Evolutionary conservation across 2,113 vertebrate genomes (phyloP), one percentile per base, ranked within the genome.

Genomic region (Scartelaos histophorus): DNA sequence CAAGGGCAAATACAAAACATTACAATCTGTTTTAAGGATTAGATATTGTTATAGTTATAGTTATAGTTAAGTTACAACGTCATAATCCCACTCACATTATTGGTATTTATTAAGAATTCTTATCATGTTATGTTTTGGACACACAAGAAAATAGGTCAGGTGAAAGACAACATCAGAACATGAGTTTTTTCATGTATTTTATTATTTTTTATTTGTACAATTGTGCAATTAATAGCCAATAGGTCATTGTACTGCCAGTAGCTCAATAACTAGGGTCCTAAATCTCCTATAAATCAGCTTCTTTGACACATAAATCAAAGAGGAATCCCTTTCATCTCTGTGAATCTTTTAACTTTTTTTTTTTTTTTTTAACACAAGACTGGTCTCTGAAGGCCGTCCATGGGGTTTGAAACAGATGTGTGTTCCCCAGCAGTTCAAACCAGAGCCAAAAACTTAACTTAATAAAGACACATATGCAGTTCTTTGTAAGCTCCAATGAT

Each of bases 401-500:
- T 58, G 12, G 56, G 64, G 81, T 80, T 78, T 78, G 69, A 9
- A 81, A 69, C 84, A 88, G 69, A 86, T 85, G 76, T 80, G 66
- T 29, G 62, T 69, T 82, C 73, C 75, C 66, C 25, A 57, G 51
- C 24, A 19, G 71, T 54, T 75, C 71, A 64, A 67, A 17, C 67
- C 46, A 49, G 46, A 3, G 12, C 38, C 21, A 29, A 66, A 71
- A 56, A 51, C 65, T 9, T 19, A n/a, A 73, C 54, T 61, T 69
- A 17, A 74, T 81, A 46, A 67, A 67, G 38, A 47, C 34, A 53
- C 34, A 62, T 43, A 43, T n/a, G 16, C 60, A 64, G 29, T 64
- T 72, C 69, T 12, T 53, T 0, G 66, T 24, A 61, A 38, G 17
- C 70, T 66, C 38, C 13, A 1, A 15, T 66, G 64, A 46, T 24